Evolutionary conservation across 2,888 invertebrate species (phyloP).

Genomic region (Tinea semifulvella): DNA sequence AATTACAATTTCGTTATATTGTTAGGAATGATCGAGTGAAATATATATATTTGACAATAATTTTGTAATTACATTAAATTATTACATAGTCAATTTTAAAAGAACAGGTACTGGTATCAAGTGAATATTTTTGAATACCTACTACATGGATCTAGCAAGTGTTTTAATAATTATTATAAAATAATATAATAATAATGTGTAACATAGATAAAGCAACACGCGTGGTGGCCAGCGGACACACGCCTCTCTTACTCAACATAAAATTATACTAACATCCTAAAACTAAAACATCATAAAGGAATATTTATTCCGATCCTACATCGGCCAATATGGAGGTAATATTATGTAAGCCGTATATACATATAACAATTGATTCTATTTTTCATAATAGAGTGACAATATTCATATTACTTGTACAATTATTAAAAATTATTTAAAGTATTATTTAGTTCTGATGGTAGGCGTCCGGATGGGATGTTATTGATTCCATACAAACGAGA

Average conservation of each 20-base stretch:
- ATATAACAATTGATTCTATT: conserved; percentile 41
- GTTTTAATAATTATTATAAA: too few species aligned
- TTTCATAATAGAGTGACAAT: too few species aligned
- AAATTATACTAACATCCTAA: conserved; percentile 17
- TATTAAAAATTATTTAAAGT: too few species aligned
- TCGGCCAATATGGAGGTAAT: conserved; percentile 17
- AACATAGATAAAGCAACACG: too few species aligned
- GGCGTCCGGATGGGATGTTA: too few species aligned
- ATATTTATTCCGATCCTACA: conserved; percentile 19
- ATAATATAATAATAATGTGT: too few species aligned
- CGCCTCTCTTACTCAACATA: conserved; percentile 41
- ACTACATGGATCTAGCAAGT: too few species aligned
- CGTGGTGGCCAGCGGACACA: conserved; percentile 39
- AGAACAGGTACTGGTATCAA: conserved; percentile 2
- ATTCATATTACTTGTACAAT: background rate
- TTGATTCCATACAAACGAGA: too few species aligned
- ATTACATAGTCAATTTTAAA: too few species aligned
- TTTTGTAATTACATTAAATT: too few species aligned
- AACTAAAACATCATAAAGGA: conserved; percentile 28
- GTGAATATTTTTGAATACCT: conserved; percentile 1
- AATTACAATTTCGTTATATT: conserved; percentile 32
- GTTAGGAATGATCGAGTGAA: conserved; percentile 56
- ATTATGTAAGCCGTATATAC: conserved; percentile 54
- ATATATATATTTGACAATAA: conserved; percentile 19
- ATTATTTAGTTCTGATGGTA: too few species aligned